phyloP scores from a whole-genome alignment of 2,797 vertebrate species.

The Pseudochaenichthys georgianus region DNA sequence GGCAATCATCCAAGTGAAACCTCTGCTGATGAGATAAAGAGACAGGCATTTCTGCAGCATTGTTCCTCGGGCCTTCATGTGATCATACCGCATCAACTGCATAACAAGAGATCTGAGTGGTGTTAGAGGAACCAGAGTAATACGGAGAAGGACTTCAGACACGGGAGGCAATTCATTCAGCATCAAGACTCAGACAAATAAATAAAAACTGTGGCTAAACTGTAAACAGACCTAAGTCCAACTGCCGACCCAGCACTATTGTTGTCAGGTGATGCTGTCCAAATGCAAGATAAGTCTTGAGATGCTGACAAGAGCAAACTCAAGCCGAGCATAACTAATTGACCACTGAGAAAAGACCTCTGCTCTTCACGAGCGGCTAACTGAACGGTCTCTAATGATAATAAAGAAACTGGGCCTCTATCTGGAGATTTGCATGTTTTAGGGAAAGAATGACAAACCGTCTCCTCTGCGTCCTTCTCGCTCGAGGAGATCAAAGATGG shows the following conservation, averaged over 20 bases:
- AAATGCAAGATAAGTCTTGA: constrained; percentile 52
- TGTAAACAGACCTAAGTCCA: constrained; percentile 51
- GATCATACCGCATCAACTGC: constrained; percentile 61
- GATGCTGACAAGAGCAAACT: constrained; percentile 50
- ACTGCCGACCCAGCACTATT: constrained; percentile 41
- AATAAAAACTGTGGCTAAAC: constrained; percentile 5
- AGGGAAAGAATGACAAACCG: constrained; percentile 45
- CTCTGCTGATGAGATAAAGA: constrained; percentile 73
- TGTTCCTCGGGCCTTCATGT: constrained; percentile 53
- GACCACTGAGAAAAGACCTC: constrained; percentile 42
- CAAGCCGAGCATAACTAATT: constrained; percentile 51
- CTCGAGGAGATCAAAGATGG: constrained; percentile 62
- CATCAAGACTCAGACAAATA: neutral
- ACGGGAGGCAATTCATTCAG: neutral
- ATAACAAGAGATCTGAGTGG: constrained; percentile 55
- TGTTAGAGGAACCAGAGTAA: constrained; percentile 34
- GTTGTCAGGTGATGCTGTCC: constrained; percentile 52
- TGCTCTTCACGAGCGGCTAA: constrained; percentile 8
- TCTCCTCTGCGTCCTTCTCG: constrained; percentile 27
- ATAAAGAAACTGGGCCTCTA: constrained; percentile 28
- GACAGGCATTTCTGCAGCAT: constrained; percentile 61
- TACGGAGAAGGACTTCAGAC: constrained; percentile 37
- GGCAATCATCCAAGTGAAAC: constrained; percentile 44
- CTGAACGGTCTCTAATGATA: constrained; percentile 10
- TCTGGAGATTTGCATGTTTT: constrained; percentile 75